Evolutionary conservation across 2,888 invertebrate genomes (phyloP), one percentile per base, ranked within the genome.

Genomic region (Heliconius sara): DNA sequence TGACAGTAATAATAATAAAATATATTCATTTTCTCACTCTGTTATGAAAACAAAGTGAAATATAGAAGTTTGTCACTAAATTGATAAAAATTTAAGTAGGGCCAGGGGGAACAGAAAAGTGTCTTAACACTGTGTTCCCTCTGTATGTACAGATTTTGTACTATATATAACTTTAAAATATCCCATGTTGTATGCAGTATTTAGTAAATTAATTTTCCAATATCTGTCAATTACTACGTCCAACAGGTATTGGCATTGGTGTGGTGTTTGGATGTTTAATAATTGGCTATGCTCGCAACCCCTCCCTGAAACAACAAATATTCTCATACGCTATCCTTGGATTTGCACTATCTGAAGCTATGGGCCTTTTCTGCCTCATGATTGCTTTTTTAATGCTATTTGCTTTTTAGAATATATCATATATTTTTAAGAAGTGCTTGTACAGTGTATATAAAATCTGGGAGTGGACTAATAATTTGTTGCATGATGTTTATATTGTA

Each of bases 321-420:
- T 99, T 99, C 96, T 98, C 98, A 87, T 99, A 99, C 95, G 99
- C 99, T 90, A 98, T 99, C 93, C 96, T 99, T 91, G 99, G 99
- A 89, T 99, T 99, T 95, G 99, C 99, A 89, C 96, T 99, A 85
- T 98, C 99, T 85, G 99, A 99, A 96, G 99, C 99, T 88, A 99
- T 99, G 99, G 99, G 99, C 91, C 97, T 99, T 84, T 99, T 99
- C 96, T 99, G 99, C 96, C 96, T 99, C 90, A 99, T 99, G 99
- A 99, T 99, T 96, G 98, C 99, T 84, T 99, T 99, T 96, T 96
- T 99, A 90, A 97, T 99, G 96, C 96, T 99, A 89, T 99, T 99
- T 95, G 99, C 98, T 90, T 97, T 99, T 95, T 99, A 98, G 85
- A 86, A 82, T 80, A 83, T 60, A 25, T 4, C 7, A 84, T 85